Percentiles rank a stretch among this genome's conserved stretches.
phyloP scores from a whole-genome alignment of 2,113 vertebrate genomes.

The Rattus rattus region DNA sequence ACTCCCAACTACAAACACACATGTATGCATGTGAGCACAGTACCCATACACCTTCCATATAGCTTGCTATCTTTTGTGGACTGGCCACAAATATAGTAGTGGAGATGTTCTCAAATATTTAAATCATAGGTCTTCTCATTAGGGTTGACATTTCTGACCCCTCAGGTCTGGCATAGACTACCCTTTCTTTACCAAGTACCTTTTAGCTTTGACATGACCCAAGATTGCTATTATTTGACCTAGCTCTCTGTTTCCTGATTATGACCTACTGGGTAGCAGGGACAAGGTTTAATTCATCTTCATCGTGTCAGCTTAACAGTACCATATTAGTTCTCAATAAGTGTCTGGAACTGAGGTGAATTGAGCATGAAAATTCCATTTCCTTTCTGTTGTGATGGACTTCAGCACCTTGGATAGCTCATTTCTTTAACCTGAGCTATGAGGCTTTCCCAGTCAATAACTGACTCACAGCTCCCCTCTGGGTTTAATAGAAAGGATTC shows the following conservation, averaged over 20 bases:
- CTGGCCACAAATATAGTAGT: not conserved
- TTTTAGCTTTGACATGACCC: not conserved
- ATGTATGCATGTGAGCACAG: not conserved
- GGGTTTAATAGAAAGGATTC: slow-evolving; percentile 51
- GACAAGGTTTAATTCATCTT: slow-evolving; percentile 35
- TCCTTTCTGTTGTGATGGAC: slow-evolving; percentile 15
- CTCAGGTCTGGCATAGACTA: not conserved
- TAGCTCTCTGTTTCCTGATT: slow-evolving; percentile 20
- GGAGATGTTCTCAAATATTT: not conserved
- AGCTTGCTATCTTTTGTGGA: not conserved
- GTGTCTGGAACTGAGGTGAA: slow-evolving; percentile 35
- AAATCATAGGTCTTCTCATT: not conserved
- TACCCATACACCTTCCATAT: not conserved
- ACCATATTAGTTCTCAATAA: slow-evolving; percentile 46
- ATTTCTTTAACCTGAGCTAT: not conserved
- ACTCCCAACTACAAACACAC: not conserved
- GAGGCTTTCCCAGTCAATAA: slow-evolving; percentile 49
- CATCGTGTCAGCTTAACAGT: not conserved
- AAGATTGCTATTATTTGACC: not conserved
- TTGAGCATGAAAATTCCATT: slow-evolving; percentile 47
- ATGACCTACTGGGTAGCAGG: not conserved
- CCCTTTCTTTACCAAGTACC: not conserved
- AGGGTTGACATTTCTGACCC: not conserved
- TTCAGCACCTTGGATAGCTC: slow-evolving; percentile 56
- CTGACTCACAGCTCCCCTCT: not conserved